Conservation (phyloP, 2,888 invertebrate species). For the Drosophila fulvimacula region DNA sequence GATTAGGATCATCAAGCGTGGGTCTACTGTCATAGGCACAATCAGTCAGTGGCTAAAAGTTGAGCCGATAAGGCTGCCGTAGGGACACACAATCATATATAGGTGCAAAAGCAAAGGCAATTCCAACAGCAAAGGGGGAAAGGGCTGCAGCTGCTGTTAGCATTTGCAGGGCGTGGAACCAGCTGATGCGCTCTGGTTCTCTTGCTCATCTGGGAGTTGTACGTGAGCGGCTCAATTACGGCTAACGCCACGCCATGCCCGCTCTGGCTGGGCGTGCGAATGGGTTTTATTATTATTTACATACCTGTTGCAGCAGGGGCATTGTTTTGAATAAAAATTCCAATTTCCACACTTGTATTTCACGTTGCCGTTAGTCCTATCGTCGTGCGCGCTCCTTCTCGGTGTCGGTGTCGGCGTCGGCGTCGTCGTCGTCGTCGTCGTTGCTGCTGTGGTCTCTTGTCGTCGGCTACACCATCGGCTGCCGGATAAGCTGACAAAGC, state of each 20-base stretch:
- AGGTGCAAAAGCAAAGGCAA: slow-evolving; percentile 33
- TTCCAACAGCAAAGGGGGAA: neutral
- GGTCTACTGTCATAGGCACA: slow-evolving; percentile 28
- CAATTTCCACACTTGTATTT: slow-evolving; percentile 83
- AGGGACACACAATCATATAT: slow-evolving; percentile 21
- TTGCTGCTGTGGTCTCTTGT: slow-evolving; percentile 46
- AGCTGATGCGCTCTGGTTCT: slow-evolving; percentile 55
- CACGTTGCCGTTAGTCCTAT: slow-evolving; percentile 64
- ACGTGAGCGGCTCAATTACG: slow-evolving; percentile 76
- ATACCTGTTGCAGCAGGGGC: slow-evolving; percentile 85
- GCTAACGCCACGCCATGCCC: slow-evolving; percentile 28
- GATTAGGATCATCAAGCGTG: slow-evolving; percentile 81
- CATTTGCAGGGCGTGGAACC: slow-evolving; percentile 48
- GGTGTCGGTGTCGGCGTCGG: slow-evolving; percentile 23
- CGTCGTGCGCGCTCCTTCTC: slow-evolving; percentile 34
- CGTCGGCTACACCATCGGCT: slow-evolving; percentile 62
- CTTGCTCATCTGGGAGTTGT: slow-evolving; percentile 54
- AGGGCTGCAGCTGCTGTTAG: neutral
- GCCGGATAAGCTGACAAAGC: slow-evolving; percentile 75
- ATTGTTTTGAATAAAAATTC: slow-evolving; percentile 85
- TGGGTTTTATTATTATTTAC: slow-evolving; percentile 83
- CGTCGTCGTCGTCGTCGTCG: slow-evolving; percentile 23
- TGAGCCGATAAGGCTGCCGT: slow-evolving; percentile 28
- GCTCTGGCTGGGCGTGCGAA: slow-evolving; percentile 71
- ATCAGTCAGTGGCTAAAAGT: slow-evolving; percentile 40